Percentiles rank a stretch among this genome's conserved stretches.
Conservation (phyloP, 2,888 invertebrate genomes). For the Acleris sparsana region DNA sequence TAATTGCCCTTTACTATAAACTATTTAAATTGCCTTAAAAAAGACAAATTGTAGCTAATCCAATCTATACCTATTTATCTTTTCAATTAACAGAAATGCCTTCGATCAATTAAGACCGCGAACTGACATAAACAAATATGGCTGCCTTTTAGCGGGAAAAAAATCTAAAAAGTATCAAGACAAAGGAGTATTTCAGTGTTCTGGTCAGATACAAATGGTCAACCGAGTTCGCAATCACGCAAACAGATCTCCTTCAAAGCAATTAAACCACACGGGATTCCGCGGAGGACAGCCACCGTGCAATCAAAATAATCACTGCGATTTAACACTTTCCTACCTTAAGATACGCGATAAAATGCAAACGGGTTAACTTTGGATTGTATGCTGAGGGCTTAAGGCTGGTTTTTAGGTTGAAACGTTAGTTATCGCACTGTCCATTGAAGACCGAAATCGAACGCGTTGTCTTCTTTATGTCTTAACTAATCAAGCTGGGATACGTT, state of each 20-base stretch:
- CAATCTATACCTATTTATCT: slow-evolving; percentile 14
- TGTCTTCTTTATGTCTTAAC: slow-evolving; percentile 33
- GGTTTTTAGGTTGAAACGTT: neutral
- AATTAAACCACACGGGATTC: slow-evolving; percentile 73
- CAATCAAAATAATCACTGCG: slow-evolving; percentile 70
- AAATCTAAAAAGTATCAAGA: slow-evolving; percentile 51
- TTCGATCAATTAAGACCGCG: slow-evolving; percentile 16
- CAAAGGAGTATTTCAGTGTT: slow-evolving; percentile 59
- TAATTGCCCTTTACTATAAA: slow-evolving; percentile 21
- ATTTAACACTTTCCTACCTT: slow-evolving; percentile 76
- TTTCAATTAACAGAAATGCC: slow-evolving; percentile 22
- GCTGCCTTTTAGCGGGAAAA: slow-evolving; percentile 51
- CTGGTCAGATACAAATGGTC: slow-evolving; percentile 73
- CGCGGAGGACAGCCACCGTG: slow-evolving; percentile 61
- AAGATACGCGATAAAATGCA: slow-evolving; percentile 62
- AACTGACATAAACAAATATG: slow-evolving; percentile 40
- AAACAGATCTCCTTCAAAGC: slow-evolving; percentile 45
- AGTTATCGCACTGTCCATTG: slow-evolving; percentile 28
- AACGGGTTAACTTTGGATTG: neutral
- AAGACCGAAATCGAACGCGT: slow-evolving; percentile 21
- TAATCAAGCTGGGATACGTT: slow-evolving; percentile 24
- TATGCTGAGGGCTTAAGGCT: neutral
- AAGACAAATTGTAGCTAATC: slow-evolving; percentile 1
- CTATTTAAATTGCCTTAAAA: slow-evolving; percentile 10
- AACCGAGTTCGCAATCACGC: slow-evolving; percentile 38